Base-by-base conservation (phyloP, 53 echinoderm and acorn worm species). In the Actinopyga echinites region DNA sequence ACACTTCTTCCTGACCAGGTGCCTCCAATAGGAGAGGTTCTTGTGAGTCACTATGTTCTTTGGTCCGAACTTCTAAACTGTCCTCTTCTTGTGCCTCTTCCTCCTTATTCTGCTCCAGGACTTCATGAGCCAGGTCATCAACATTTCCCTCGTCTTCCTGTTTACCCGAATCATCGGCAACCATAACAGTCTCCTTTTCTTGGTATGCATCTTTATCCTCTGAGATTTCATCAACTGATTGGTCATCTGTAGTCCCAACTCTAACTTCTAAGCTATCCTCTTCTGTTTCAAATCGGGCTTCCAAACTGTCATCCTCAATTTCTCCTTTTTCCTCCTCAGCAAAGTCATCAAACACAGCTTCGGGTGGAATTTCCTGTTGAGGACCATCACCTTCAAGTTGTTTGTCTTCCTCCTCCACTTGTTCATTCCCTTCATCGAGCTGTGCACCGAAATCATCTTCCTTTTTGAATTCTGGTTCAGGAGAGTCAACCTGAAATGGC, bases 271-370 rank as follows among this genome's bases (percentile, higher is more conserved):
- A n/a, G 80, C 80, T 80, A 45, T 80, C 80, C 13, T 78, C 78
- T 11, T 80, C 80, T 60, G 80, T 80, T 13, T 62, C 80, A 21
- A 80, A 24, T 8, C 62, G 30, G 11, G 36, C 62, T 56, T 80
- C 80, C 42, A 80, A 37, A 44, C 80, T 80, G 29, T 80, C 80
- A 80, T 80, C 60, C 24, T 61, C 62, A 13, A 80, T 60, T 25
- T 80, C 74, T 28, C 52, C 84, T 29, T 89, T 79, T 65, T 84
- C 89, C 58, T 86, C 86, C 49, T 85, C 89, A 20, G 71, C 66
- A 61, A 80, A 85, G 44, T 91, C 91, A 31, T 86, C 91, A 91
- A 87, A 87, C 24, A 77, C 87, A 30, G 83, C 65, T 66, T 80
- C 80, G 36, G 80, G 58, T 6, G 80, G 80, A 23, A 60, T 33